Evolutionary conservation across 1,140 invertebrate species (phyloP).

Genomic region (Drosophila trapezifrons): DNA sequence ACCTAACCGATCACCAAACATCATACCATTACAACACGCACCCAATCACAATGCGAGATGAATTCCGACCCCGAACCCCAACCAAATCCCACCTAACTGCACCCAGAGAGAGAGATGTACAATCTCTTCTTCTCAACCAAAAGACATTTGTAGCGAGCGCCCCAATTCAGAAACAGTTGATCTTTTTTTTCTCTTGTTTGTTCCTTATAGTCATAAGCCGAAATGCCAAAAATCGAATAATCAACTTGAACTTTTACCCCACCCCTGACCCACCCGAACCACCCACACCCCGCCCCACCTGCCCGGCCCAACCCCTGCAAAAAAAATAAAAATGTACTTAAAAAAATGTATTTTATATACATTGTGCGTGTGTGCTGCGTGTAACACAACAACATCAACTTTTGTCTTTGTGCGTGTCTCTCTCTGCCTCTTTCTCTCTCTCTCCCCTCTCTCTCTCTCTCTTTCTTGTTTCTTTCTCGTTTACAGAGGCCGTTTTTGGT

Average conservation of each 20-base stretch:
- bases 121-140: slow-evolving; percentile 14
- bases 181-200: background rate
- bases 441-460: slow-evolving; percentile 61
- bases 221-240: slow-evolving; percentile 79
- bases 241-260: slow-evolving; percentile 77
- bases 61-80: slow-evolving; percentile 14
- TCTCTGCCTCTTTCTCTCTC: slow-evolving; percentile 63
- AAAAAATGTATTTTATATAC: slow-evolving; percentile 28
- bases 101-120: slow-evolving; percentile 30
- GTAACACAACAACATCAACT: slow-evolving; percentile 42
- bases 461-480: slow-evolving; percentile 75
- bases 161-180: slow-evolving; percentile 41
- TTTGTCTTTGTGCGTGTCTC: slow-evolving; percentile 71
- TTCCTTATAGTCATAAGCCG: slow-evolving; percentile 68
- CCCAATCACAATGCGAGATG: slow-evolving; percentile 16
- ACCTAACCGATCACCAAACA: slow-evolving; percentile 29
- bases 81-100: slow-evolving; percentile 32
- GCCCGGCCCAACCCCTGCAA: slow-evolving; percentile 47
- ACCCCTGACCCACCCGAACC: slow-evolving; percentile 40
- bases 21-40: slow-evolving; percentile 33
- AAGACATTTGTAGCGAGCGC: slow-evolving; percentile 54
- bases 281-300: slow-evolving; percentile 32
- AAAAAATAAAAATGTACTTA: slow-evolving; percentile 45
- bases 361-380: slow-evolving; percentile 28
- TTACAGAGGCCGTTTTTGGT: slow-evolving; percentile 84